These are phyloP conservation scores for Aplocera efformata DNA, from an alignment of 2,888 invertebrate genomes.

Conservation along the genomic window DNA sequence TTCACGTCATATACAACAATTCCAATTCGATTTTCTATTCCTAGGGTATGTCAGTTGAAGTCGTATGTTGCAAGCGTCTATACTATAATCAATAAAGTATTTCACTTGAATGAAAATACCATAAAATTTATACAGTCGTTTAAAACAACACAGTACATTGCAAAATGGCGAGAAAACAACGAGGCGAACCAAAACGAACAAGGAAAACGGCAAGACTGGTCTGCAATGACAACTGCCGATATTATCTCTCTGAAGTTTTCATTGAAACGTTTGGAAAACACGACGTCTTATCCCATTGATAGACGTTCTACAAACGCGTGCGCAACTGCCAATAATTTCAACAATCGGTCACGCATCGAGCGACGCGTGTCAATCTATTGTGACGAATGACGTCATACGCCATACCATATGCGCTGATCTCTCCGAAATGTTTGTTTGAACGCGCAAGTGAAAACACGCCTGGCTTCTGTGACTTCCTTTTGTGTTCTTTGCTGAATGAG, in stretches of 20 bases:
- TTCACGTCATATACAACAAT: too few species aligned
- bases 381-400: slow-evolving; percentile 39
- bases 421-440: slow-evolving; percentile 59
- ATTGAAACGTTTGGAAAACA: slow-evolving; percentile 60
- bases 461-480: slow-evolving; percentile 22
- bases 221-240: slow-evolving; percentile 22
- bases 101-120: too few species aligned
- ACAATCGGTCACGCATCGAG: slow-evolving; percentile 22
- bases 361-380: slow-evolving; percentile 41
- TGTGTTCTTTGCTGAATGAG: slow-evolving; percentile 8
- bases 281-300: slow-evolving; percentile 51
- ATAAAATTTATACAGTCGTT: not conserved
- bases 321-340: slow-evolving; percentile 47
- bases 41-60: too few species aligned
- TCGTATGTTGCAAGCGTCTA: too few species aligned
- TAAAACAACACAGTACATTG: not conserved
- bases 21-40: too few species aligned
- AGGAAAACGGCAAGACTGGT: slow-evolving; percentile 14
- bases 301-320: slow-evolving; percentile 68
- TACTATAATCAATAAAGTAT: too few species aligned
- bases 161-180: slow-evolving; percentile 7
- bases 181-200: slow-evolving; percentile 7
- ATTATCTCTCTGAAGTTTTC: slow-evolving; percentile 31
- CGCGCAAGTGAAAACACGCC: slow-evolving; percentile 42
- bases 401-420: slow-evolving; percentile 39